Base-by-base conservation (phyloP, 1,140 invertebrate species). In the Anadara kagoshimensis region DNA sequence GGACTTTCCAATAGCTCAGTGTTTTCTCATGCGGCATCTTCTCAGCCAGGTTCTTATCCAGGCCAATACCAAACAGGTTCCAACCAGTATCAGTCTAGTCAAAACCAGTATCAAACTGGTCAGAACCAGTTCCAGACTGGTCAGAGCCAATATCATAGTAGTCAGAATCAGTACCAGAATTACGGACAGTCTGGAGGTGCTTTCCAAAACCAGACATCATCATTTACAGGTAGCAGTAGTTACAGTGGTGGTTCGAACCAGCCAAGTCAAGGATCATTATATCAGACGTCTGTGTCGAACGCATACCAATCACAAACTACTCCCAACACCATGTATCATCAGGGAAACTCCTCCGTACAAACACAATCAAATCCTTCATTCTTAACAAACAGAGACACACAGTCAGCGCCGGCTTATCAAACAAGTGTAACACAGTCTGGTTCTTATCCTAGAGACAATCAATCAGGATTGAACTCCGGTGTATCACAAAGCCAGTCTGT, bases 71-170 rank as follows among this genome's bases (percentile, higher is more conserved):
- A 79, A 53, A 67, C 72, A 67, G 73, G 76, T 29, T 78, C 79
- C 56, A 83, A 74, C 65, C 83, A 77, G 58, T 83, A 73, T 57
- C 79, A 80, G 65, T 64, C 75, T 69, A 77, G 78, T 66, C 81
- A 81, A 65, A 83, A 75, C 58, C 83, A 83, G 71, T 85, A 78
- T 71, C 69, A 75, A n/a, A 51, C 74, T 67, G 75, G 79, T 63
- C 78, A 78, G 51, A 81, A 62, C 67, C 80, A 82, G 76, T 85
- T 72, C 67, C 78, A 73, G 36, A 62, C 73, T 18, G 58, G 54
- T 49, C 81, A 80, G 74, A 73, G 75, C 64, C 76, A 74, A 43
- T 71, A 57, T 16, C 56, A 49, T 73, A 47, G 53, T 18, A 64
- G 44, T 66, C 81, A 83, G 73, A 77, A 75, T 66, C 81, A 82